Evolutionary conservation across 2,888 invertebrate species (phyloP), one percentile per base, ranked within the genome.

Genomic region (Ephialtes manifestator): DNA sequence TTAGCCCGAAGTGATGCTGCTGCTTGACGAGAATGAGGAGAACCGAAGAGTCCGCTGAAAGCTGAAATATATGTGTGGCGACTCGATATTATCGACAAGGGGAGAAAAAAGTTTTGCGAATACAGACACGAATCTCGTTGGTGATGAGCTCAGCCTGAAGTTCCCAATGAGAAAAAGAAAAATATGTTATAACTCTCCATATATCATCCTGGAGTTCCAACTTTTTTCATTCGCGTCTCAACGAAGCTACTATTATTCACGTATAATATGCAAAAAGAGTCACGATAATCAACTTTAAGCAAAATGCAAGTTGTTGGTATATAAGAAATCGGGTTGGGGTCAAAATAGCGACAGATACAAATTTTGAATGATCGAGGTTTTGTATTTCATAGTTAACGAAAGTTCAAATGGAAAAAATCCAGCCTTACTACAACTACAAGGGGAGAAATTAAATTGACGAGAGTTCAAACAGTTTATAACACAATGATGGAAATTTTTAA

Each of bases 81-180:
- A 74, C 74, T 78, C 84, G 77, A 81, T 84, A 78, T 81, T 81
- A 81, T 84, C 77, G 84, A 84, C 74, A 74, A 31, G 46, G 35
- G 46, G 31, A 51, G 31, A 4, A n/a, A 51, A 46, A 58, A 68
- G 67, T 58, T 55, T 48, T 35, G 18, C 28, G 43, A 55, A 71
- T 55, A 55, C 28, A 15, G 7, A 35, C 39, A 39, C 46, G 70
- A 53, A 5, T 55, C 43, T 72, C 55, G 24, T 71, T 39, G 2
- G 4, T 10, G 51, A 70, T 4, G 51, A 68, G 68, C n/a, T 68
- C 55, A 24, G 3, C 4, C 31, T 15, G 46, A 67, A 20, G 5
- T 11, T 46, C 24, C 15, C 28, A 15, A 35, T 48, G n/a, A 48
- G 48, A 68, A n/a, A 68, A 68, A 51, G 18, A 4, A 31, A 53